Evolutionary conservation across 1,140 invertebrate genomes (phyloP).

Genomic region (Varroa destructor): DNA sequence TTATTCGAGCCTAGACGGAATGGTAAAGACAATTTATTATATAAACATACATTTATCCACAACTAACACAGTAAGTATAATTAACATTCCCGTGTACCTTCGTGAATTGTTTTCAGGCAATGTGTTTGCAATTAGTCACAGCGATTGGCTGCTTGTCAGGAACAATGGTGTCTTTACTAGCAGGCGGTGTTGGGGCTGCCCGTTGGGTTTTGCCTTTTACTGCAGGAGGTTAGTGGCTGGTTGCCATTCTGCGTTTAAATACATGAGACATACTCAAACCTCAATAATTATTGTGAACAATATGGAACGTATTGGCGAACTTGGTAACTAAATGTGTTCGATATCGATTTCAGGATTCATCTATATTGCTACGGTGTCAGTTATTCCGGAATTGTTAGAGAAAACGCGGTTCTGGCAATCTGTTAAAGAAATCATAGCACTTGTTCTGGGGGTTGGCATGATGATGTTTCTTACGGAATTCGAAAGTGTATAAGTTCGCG

Average conservation of each 20-base stretch:
- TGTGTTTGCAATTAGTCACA: constrained; percentile 76
- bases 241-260: too few species aligned
- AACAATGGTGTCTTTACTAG: constrained; percentile 66
- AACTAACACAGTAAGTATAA: too few species aligned
- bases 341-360: constrained; percentile 55
- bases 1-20: too few species aligned
- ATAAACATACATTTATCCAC: too few species aligned
- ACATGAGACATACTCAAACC: too few species aligned
- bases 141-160: constrained; percentile 85
- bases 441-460: constrained; percentile 71
- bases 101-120: constrained; percentile 51
- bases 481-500: constrained; percentile 44
- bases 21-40: too few species aligned
- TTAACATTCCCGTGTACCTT: too few species aligned
- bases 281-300: too few species aligned
- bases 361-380: constrained; percentile 91
- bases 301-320: too few species aligned
- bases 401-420: constrained; percentile 71
- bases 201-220: constrained; percentile 85
- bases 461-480: constrained; percentile 78
- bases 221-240: constrained; percentile 52
- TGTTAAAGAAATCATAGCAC: constrained; percentile 65
- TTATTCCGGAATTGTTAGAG: constrained; percentile 80
- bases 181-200: constrained; percentile 59
- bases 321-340: too few species aligned